Base-by-base conservation (phyloP, 2,113 vertebrate species). In the Pomatorhinus ruficollis region DNA sequence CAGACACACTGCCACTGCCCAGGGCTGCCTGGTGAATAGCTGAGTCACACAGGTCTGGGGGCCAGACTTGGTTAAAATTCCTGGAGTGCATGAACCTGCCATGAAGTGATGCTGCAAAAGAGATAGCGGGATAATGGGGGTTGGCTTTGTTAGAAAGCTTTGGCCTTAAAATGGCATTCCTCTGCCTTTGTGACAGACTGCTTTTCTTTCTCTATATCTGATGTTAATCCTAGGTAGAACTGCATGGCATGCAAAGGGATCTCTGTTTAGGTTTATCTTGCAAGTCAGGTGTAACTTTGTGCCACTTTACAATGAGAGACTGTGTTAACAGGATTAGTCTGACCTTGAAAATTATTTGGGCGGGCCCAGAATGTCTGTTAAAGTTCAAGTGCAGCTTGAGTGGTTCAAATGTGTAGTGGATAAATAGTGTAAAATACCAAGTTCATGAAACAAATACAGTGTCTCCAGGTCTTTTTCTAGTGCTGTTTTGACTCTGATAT, bases 201-300 rank as follows among this genome's bases (percentile, higher is more conserved):
- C 9, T 74, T 40, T 90, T 96, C 95, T 96, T 85, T 90, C 65
- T 93, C 35, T 82, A 0, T 82, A 83, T 31, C 76, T 84, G 72
- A 75, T 78, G 44, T 1, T 76, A 76, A 85, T 69, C 78, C 83
- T 95, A 82, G 40, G 8, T 88, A 92, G 86, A 90, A 52, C 59
- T 89, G 94, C 87, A 90, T 97, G 94, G 95, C 90, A 91, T 97
- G 96, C 74, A 79, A 91, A 90, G 45, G 74, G 65, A 72, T 74
- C 60, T 89, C 57, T 95, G 4, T 93, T 94, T 89, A 92, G 53
- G 61, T 90, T 93, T 90, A 69, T 75, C 49, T 92, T 82, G 66
- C 50, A 84, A 78, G 71, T 93, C 87, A 85, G 81, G 76, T 96
- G 56, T 93, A 94, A 95, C 75, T 91, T 93, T 60, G 69, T 87